Base-by-base conservation (phyloP, 2,888 invertebrate genomes). In the Pterostichus niger region DNA sequence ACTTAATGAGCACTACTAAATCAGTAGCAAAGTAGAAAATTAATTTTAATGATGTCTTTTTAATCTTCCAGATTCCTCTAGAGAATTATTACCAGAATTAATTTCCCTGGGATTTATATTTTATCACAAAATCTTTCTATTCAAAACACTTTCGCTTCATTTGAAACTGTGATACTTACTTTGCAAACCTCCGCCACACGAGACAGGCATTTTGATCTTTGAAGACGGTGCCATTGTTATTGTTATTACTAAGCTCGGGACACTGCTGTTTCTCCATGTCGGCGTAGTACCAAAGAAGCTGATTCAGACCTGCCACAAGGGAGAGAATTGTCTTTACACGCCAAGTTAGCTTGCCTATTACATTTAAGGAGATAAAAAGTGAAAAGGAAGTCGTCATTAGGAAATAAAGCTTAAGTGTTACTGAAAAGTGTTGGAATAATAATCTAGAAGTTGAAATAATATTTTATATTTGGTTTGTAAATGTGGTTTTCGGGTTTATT, bases 271-370 rank as follows among this genome's bases (percentile, higher is more conserved):
- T 96, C 89, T 97, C 97, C 91, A 97, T 94, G 88, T 96, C 96
- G 6, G 97, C 97, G 89, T 97, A 98, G 89, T 98, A 99, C 96
- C 96, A 94, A 84, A 96, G 90, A 85, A 96, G 90, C 89, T 97
- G 97, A 90, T 97, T 97, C 85, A 97, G 91, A 86, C 95, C 95
- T 95, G 90, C 6, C 24, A 6, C 6, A 68, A 40, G 6, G 9
- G 35, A 61, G 33, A 61, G 31, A 61, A 17, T 33, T n/a, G 13
- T 33, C 31, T 61, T 61, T 54, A 85, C 86, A 73, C 80, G 40
- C 6, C 71, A 61, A 24, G 35, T 68, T 68, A 35, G 24, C 35
- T 31, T 31, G 35, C 64, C 15, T 24, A 56, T 24, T 24, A 17
- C 31, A 44, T 31, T 59, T 59, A 11, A 59, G 10, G 10, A n/a